Base-by-base conservation (phyloP, 2,888 invertebrate species). In the Lamellibrachia columna region DNA sequence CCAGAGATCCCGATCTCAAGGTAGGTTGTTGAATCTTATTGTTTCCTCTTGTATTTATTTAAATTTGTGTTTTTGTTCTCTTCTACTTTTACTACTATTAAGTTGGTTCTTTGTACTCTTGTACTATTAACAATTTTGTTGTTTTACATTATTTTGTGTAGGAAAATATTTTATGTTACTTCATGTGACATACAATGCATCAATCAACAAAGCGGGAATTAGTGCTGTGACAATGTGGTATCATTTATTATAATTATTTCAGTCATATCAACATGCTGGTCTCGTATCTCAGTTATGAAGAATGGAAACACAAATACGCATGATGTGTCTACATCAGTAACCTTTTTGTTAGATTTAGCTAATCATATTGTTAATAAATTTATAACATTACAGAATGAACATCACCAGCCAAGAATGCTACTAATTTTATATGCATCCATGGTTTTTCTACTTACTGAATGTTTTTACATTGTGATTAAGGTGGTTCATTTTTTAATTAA, bases 1-100 rank as follows among this genome's bases (percentile, higher is more conserved):
- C 95, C 28, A 91, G 91, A 15, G 95, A 95, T 92, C 92, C 93
- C 11, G 95, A 95, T 91, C 93, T 95, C 8, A 94, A 94, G 94
- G 95, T 95, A 93, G 91, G 92, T 53, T 4, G 3, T 60, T 15
- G 15, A 15, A 75, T 15, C 2, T 8, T 58, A 8, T 11, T 58
- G 7, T 58, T 15, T 58, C 2, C 58, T 58, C 58, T 75, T 1
- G 22, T 75, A 22, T 75, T 15, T 75, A 75, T 15, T 22, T 75
- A n/a, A 75, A 22, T 75, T 40, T 40, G 40, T 40, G 40, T 40
- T 40, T 40, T 40, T 40, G 40, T 40, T 40, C 40, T 40, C 40
- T 40, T 40, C 40, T 40, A 40, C 40, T 40, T 40, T 40, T 0
- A 40, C 40, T 40, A 40, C 40, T 40, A 40, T 40, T 40, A 40